A percentile compares a stretch with the other conserved stretches of the same genome.
These are phyloP conservation scores for Anguilla obscura DNA, from an alignment of 2,797 vertebrate genomes.

Conservation along the genomic window DNA sequence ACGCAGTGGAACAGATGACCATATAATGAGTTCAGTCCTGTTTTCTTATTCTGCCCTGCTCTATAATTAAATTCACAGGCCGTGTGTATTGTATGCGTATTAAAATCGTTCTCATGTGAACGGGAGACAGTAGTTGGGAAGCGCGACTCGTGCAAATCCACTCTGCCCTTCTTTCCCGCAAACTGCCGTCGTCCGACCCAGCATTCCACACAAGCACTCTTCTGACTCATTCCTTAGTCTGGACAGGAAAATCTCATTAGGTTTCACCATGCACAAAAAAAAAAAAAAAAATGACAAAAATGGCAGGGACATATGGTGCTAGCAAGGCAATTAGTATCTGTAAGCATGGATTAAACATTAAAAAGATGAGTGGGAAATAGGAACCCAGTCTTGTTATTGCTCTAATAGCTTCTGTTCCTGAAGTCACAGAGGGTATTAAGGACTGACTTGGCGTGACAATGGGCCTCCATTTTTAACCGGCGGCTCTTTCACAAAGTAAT, in stretches of 20 bases:
- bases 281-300: constrained; percentile 60
- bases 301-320: constrained; percentile 68
- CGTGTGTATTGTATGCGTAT: neutral
- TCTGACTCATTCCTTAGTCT: constrained; percentile 63
- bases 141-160: neutral
- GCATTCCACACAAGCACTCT: constrained; percentile 40
- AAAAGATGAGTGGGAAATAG: constrained; percentile 58
- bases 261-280: constrained; percentile 54
- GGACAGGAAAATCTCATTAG: constrained; percentile 65
- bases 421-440: constrained; percentile 61
- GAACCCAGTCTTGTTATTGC: constrained; percentile 52
- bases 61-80: neutral
- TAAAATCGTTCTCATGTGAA: neutral
- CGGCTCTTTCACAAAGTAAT: constrained; percentile 40
- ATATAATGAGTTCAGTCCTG: neutral
- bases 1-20: neutral
- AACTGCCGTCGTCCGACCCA: neutral
- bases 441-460: constrained; percentile 60
- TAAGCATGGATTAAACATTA: constrained; percentile 69
- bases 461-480: constrained; percentile 43
- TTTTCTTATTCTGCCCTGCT: neutral
- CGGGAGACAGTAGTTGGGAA: neutral
- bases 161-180: constrained; percentile 33
- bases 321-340: constrained; percentile 70
- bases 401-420: constrained; percentile 66